Conservation (phyloP, 2,888 invertebrate genomes). For the Thelaira solivaga region DNA sequence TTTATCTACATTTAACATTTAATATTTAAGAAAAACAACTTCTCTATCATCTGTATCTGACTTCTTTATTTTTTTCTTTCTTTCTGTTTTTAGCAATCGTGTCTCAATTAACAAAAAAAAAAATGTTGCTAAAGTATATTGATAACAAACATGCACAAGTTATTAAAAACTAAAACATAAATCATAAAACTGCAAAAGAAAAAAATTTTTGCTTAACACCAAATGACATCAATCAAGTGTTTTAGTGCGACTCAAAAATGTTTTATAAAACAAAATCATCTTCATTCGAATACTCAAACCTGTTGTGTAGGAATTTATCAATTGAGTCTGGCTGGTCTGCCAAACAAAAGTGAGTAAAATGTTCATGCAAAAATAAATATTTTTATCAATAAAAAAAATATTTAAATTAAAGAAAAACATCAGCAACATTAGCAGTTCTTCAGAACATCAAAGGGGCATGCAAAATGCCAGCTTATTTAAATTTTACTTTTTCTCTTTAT, state of each 20-base stretch:
- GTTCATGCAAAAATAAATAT: conserved; percentile 2
- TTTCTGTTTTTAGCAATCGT: background rate
- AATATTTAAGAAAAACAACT: no score
- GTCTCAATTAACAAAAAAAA: background rate
- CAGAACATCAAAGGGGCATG: conserved; percentile 56
- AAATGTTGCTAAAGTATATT: background rate
- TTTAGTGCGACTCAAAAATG: background rate
- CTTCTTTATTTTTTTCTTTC: conserved; percentile 31
- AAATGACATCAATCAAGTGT: conserved; percentile 50
- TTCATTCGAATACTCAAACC: conserved; percentile 7
- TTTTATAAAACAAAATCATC: conserved; percentile 7
- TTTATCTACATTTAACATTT: no score
- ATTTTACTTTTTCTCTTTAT: conserved; percentile 57
- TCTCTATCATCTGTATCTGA: conserved; percentile 43
- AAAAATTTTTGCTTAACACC: no score
- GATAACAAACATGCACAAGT: conserved; percentile 59
- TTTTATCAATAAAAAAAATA: conserved; percentile 19
- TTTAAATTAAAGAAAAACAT: conserved; percentile 13
- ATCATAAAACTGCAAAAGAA: conserved; percentile 40
- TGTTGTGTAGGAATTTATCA: conserved; percentile 48
- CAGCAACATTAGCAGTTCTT: conserved; percentile 18
- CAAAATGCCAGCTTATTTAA: conserved; percentile 59
- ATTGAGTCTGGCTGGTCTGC: background rate
- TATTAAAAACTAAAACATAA: conserved; percentile 40
- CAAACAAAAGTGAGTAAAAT: conserved; percentile 39